Evolutionary conservation across 2,113 vertebrate species (phyloP).

Genomic region (Cyphomyrus discorhynchus): DNA sequence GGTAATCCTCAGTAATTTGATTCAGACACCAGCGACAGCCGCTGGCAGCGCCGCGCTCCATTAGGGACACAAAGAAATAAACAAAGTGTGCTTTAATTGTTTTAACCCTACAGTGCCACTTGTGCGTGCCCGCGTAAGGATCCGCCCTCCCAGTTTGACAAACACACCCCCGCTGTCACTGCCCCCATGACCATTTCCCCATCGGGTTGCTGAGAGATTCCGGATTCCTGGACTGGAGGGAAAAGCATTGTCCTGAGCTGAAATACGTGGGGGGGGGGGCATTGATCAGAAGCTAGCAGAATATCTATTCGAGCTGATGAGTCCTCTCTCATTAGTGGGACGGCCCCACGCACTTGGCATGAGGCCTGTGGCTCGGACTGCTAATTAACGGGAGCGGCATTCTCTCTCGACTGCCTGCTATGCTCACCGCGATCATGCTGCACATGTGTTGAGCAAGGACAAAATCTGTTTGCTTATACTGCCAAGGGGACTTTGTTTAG

Average conservation of each 20-base stretch:
- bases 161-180: neutral
- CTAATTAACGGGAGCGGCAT: neutral
- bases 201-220: neutral
- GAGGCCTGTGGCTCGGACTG: neutral
- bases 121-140: neutral
- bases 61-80: neutral
- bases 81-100: neutral
- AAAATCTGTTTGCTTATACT: neutral
- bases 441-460: neutral
- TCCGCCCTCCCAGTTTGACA: neutral
- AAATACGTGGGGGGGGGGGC: neutral
- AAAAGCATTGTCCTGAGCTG: neutral
- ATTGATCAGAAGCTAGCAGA: neutral
- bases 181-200: neutral
- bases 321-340: constrained; percentile 3
- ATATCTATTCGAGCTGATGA: constrained; percentile 10
- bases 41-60: neutral
- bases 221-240: neutral
- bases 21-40: neutral
- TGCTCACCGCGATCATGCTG: neutral
- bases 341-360: neutral
- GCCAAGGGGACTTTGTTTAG: neutral
- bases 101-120: neutral
- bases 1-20: constrained; percentile 3
- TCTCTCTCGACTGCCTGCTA: neutral